phyloP scores from a whole-genome alignment of 2,888 invertebrate species.

The Brachyopa scutellaris region DNA sequence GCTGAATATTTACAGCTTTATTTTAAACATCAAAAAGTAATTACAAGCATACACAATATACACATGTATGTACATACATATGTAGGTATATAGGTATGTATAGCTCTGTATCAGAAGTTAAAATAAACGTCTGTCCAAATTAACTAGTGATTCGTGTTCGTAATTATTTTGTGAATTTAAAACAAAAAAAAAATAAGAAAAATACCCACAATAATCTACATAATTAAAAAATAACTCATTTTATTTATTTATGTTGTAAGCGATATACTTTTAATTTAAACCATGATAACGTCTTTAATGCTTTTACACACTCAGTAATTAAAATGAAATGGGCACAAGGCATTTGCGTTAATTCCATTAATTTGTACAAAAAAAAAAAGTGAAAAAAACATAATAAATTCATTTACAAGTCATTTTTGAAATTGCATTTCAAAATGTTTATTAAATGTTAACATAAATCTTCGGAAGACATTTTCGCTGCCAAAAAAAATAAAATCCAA shows the following conservation, averaged over 20 bases:
- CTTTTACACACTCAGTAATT: constrained; percentile 41
- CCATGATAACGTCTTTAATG: constrained; percentile 33
- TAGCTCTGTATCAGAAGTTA: too few relatives aligned
- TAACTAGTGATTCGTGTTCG: too few relatives aligned
- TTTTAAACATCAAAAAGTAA: background rate
- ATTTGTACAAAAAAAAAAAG: too few relatives aligned
- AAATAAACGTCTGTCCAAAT: too few relatives aligned
- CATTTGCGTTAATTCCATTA: constrained; percentile 59
- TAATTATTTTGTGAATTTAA: too few relatives aligned
- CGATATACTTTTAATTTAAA: background rate
- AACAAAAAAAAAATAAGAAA: too few relatives aligned
- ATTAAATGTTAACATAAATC: constrained; percentile 69
- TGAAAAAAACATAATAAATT: constrained; percentile 39
- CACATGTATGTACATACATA: too few relatives aligned
- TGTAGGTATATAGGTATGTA: too few relatives aligned
- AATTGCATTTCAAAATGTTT: constrained; percentile 67
- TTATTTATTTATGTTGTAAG: background rate
- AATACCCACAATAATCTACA: background rate
- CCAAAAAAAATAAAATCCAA: constrained; percentile 23
- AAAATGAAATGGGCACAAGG: constrained; percentile 58
- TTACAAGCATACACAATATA: too few relatives aligned
- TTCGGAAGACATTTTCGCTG: constrained; percentile 28
- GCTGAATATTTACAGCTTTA: too few relatives aligned
- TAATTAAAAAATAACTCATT: background rate
- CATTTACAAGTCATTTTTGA: constrained; percentile 51